A percentile compares a stretch with the other conserved stretches of the same genome.
Conservation (phyloP, 2,113 vertebrate species). For the Gasterosteus nipponicus region DNA sequence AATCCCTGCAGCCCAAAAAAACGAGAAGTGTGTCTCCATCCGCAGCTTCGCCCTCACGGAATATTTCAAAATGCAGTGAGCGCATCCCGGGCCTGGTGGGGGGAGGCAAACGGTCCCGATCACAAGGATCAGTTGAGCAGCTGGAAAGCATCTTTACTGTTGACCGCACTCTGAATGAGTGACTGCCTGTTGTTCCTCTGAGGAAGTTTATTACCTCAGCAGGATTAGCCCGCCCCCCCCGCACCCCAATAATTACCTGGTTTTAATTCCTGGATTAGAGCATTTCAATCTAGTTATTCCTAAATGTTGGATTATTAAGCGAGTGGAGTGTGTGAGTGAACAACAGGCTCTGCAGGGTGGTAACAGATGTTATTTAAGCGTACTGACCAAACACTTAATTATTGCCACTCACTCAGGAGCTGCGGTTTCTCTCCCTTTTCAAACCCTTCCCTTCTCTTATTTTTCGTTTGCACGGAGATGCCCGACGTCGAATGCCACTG, state of each 20-base stretch:
- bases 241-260: not conserved
- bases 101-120: not conserved
- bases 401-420: not conserved
- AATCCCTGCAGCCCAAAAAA: conserved; percentile 9
- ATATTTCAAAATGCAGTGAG: conserved; percentile 10
- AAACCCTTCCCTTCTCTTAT: not conserved
- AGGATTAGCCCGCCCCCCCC: not conserved
- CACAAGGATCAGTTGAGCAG: conserved; percentile 13
- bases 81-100: not conserved
- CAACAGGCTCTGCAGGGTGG: conserved; percentile 3
- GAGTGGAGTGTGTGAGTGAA: not conserved
- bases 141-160: conserved; percentile 42
- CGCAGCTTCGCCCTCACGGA: not conserved
- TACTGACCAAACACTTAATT: not conserved
- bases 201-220: conserved; percentile 59
- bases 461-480: conserved; percentile 12
- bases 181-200: conserved; percentile 47
- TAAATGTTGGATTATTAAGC: too few species aligned
- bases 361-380: not conserved
- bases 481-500: conserved; percentile 9
- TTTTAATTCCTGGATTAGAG: not conserved
- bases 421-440: not conserved
- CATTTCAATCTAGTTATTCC: conserved; percentile 1
- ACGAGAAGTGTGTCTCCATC: not conserved
- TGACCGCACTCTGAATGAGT: conserved; percentile 61